These are phyloP conservation scores for Nothura maculosa DNA, from an alignment of 2,797 vertebrate species.

Conservation along the genomic window DNA sequence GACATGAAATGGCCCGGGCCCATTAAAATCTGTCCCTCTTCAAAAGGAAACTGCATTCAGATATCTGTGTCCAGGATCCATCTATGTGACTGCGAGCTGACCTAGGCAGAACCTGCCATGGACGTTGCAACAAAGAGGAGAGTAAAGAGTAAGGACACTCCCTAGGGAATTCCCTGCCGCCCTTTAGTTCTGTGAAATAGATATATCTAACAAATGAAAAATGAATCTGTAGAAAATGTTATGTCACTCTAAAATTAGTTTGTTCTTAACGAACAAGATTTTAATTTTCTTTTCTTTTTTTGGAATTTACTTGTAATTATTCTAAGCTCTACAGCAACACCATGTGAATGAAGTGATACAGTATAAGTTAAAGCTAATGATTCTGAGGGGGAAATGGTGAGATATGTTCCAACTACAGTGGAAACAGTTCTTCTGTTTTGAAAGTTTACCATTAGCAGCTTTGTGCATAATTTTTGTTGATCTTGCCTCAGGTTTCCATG, in stretches of 20 bases:
- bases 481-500: neutral
- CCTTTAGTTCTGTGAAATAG: neutral
- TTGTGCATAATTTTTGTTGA: constrained; percentile 13
- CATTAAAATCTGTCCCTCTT: neutral
- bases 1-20: neutral
- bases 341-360: neutral
- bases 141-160: neutral
- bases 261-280: neutral
- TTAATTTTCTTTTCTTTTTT: neutral
- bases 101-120: neutral
- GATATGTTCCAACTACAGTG: neutral
- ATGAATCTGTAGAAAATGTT: neutral
- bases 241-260: neutral
- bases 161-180: neutral
- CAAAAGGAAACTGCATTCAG: neutral
- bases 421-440: accelerated
- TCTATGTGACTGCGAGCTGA: neutral
- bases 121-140: neutral
- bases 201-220: neutral
- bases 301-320: neutral
- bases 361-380: neutral
- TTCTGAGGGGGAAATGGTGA: neutral
- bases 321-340: neutral
- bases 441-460: neutral
- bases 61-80: neutral